A percentile compares a stretch with the other conserved stretches of the same genome.
These are phyloP conservation scores for Esox lucius DNA, from an alignment of 2,797 vertebrate genomes.

Conservation along the genomic window DNA sequence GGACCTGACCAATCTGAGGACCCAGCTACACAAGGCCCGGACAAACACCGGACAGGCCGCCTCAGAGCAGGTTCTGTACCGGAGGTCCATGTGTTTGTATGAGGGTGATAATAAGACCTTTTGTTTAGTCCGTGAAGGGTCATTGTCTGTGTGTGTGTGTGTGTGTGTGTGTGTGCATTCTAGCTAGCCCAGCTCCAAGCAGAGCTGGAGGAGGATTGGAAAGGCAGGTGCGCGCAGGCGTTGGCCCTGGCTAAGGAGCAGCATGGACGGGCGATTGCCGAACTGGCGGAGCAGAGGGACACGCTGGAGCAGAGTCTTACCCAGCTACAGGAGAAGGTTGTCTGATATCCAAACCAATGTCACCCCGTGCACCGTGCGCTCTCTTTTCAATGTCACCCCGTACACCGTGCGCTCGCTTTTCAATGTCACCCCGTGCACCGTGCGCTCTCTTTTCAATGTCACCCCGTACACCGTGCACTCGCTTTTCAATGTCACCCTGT, in stretches of 20 bases:
- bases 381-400: background rate
- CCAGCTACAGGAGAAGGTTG: constrained; percentile 84
- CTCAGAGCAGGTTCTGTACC: constrained; percentile 80
- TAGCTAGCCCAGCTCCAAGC: constrained; percentile 81
- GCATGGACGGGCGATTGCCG: constrained; percentile 72
- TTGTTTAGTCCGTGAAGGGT: background rate
- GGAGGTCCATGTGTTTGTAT: background rate
- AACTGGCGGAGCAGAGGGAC: constrained; percentile 81
- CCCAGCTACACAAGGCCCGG: constrained; percentile 82
- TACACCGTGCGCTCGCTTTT: background rate
- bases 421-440: background rate
- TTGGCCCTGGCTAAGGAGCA: constrained; percentile 76
- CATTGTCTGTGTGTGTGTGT: background rate
- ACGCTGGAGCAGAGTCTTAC: constrained; percentile 72
- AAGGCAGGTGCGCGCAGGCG: constrained; percentile 73
- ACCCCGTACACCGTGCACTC: background rate
- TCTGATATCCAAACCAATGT: background rate
- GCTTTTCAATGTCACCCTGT: background rate
- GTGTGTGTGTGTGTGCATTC: constrained; percentile 5
- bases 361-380: constrained; percentile 1
- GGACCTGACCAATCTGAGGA: constrained; percentile 82
- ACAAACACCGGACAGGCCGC: constrained; percentile 79
- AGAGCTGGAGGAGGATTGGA: constrained; percentile 87
- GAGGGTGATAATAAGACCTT: background rate
- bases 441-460: background rate